Evolutionary conservation across 2,888 invertebrate genomes (phyloP).

Genomic region (Micropterix aruncella): DNA sequence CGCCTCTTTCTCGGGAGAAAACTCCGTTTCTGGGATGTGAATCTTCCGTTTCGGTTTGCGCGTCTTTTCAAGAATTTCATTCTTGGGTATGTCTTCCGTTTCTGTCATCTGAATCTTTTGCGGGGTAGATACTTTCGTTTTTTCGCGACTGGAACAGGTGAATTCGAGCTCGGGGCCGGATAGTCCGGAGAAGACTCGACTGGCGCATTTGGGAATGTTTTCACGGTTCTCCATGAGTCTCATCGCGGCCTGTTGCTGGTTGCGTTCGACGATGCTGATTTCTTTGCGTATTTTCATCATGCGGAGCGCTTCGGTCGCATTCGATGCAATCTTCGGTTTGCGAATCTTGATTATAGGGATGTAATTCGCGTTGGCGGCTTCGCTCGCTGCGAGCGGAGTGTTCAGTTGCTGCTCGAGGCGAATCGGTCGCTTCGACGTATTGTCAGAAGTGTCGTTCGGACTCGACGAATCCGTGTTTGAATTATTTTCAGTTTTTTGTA

Average conservation of each 20-base stretch:
- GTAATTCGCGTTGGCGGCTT: slow-evolving; percentile 30
- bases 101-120: not conserved
- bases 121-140: not conserved
- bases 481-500: slow-evolving; percentile 27
- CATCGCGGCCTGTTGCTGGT: slow-evolving; percentile 36
- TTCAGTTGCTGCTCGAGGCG: slow-evolving; percentile 29
- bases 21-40: too few species aligned
- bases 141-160: slow-evolving; percentile 24
- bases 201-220: slow-evolving; percentile 32
- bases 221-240: slow-evolving; percentile 34
- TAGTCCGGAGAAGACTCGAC: slow-evolving; percentile 33
- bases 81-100: not conserved
- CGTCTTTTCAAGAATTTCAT: too few species aligned
- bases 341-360: slow-evolving; percentile 29
- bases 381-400: slow-evolving; percentile 21
- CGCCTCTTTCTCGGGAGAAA: too few species aligned
- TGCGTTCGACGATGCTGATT: slow-evolving; percentile 44
- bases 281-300: slow-evolving; percentile 52
- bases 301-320: slow-evolving; percentile 49
- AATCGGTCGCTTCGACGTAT: slow-evolving; percentile 22
- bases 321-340: slow-evolving; percentile 55
- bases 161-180: slow-evolving; percentile 36
- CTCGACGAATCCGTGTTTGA: slow-evolving; percentile 18
- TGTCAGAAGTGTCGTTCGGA: slow-evolving; percentile 10
- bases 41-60: too few species aligned